These are phyloP conservation scores for Coracopsis vasa DNA, from an alignment of 2,113 vertebrate species.

Conservation along the genomic window DNA sequence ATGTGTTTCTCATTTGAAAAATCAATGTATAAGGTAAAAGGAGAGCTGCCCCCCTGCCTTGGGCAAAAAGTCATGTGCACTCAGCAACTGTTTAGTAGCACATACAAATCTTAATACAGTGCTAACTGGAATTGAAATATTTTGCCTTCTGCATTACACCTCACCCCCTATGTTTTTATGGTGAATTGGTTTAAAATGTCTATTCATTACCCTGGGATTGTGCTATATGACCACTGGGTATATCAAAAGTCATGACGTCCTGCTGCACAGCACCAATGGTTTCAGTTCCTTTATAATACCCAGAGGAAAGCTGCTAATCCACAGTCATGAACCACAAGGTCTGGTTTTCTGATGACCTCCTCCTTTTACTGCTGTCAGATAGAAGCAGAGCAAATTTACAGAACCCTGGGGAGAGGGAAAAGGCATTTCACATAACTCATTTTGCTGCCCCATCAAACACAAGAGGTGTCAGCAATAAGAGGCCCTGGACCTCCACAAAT, in stretches of 20 bases:
- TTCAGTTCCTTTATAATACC: not conserved
- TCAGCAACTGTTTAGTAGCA: not conserved
- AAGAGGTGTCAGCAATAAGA: not conserved
- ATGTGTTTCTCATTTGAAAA: not conserved
- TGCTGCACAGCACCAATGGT: not conserved
- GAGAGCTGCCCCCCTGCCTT: not conserved
- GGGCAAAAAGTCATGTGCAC: not conserved
- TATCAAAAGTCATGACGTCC: accelerated
- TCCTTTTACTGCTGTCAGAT: not conserved
- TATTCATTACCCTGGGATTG: not conserved
- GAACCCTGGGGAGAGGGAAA: not conserved
- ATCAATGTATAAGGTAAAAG: not conserved
- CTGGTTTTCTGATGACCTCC: not conserved
- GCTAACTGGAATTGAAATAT: not conserved
- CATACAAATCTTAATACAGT: not conserved
- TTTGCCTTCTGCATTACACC: not conserved
- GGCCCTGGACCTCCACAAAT: not conserved
- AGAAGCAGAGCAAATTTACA: not conserved
- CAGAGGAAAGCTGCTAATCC: not conserved
- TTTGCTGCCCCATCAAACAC: not conserved
- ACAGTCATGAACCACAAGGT: not conserved
- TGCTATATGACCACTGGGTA: not conserved
- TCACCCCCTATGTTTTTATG: not conserved
- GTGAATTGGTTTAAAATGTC: not conserved
- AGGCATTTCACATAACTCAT: not conserved